Conservation (phyloP, 2,113 vertebrate species). For the Pyrgilauda ruficollis region DNA sequence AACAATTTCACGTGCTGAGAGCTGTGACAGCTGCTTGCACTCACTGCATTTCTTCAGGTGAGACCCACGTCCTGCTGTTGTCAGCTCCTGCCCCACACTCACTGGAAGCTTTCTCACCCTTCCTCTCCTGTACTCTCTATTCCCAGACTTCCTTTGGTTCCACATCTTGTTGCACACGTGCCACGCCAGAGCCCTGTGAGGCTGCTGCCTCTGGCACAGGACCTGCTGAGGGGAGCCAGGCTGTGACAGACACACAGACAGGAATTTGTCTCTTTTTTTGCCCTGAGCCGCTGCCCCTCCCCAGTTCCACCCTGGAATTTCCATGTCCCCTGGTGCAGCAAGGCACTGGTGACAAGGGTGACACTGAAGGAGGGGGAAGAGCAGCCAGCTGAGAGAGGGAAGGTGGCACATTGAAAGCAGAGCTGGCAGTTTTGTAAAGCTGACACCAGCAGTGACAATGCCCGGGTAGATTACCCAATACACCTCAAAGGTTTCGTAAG, state of each 20-base stretch:
- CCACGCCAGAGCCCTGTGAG: fast-evolving
- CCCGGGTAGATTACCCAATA: background rate
- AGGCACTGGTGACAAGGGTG: fast-evolving
- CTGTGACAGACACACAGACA: background rate
- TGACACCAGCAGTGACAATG: background rate
- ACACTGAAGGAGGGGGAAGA: background rate
- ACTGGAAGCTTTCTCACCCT: background rate
- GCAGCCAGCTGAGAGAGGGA: background rate
- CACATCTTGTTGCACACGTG: background rate
- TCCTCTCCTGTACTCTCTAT: background rate
- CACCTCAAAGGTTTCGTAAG: background rate
- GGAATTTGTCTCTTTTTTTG: background rate
- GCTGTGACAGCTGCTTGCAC: background rate
- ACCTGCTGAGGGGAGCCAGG: background rate
- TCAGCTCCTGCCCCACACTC: background rate
- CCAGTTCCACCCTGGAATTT: background rate
- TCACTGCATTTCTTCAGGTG: background rate
- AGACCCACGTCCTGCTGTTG: fast-evolving
- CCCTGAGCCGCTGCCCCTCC: background rate
- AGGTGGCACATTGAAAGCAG: background rate
- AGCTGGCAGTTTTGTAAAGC: background rate
- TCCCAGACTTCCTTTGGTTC: background rate
- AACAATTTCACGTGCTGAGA: background rate
- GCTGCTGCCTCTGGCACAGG: background rate
- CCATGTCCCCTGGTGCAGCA: fast-evolving